phyloP scores from a whole-genome alignment of 1,140 invertebrate species.

The Sipha flava region DNA sequence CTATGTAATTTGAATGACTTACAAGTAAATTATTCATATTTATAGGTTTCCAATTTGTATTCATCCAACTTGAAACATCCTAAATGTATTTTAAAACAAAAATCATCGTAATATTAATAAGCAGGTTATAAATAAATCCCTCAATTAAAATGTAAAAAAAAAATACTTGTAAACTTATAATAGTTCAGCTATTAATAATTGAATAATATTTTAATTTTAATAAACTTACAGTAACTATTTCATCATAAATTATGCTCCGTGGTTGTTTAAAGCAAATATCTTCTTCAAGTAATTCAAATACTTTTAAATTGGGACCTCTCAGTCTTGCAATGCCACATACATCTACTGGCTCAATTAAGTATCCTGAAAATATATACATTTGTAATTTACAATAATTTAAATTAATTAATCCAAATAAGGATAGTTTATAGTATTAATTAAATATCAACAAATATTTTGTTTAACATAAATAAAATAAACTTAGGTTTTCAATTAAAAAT shows the following conservation, averaged over 20 bases:
- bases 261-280: conserved; percentile 19
- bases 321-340: conserved; percentile 24
- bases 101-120: too few relatives aligned
- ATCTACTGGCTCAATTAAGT: conserved; percentile 8
- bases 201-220: neutral
- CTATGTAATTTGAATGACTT: neutral
- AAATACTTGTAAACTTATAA: too few relatives aligned
- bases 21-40: neutral
- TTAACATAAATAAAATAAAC: too few relatives aligned
- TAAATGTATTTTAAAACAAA: neutral
- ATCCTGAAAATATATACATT: too few relatives aligned
- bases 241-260: neutral
- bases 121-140: too few relatives aligned
- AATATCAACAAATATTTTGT: too few relatives aligned
- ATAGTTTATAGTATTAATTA: too few relatives aligned
- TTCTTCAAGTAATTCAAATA: conserved; percentile 18
- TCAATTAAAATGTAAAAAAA: too few relatives aligned
- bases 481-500: too few relatives aligned
- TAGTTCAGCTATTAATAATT: neutral
- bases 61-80: conserved; percentile 25
- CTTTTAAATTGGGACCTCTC: neutral
- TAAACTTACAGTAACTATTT: conserved; percentile 2
- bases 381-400: too few relatives aligned
- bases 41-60: conserved; percentile 25
- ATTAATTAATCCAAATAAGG: too few relatives aligned